Conservation (phyloP, 2,113 vertebrate species). For the Prinia subflava region DNA sequence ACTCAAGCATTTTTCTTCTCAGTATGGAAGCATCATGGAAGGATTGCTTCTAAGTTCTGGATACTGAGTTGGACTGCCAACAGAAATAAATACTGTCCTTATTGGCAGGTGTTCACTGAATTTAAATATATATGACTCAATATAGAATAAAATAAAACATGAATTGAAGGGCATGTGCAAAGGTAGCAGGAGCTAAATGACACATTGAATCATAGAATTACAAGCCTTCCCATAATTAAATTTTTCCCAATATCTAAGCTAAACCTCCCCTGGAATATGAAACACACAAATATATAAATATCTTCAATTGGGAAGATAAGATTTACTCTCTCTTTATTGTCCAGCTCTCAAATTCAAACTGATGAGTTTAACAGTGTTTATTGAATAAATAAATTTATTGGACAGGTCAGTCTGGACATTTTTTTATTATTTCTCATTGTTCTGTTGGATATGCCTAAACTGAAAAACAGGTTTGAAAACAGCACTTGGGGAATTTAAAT, state of each 20-base stretch:
- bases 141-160: neutral
- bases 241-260: neutral
- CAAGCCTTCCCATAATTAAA: neutral
- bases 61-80: neutral
- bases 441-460: neutral
- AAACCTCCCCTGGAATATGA: neutral
- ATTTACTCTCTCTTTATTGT: neutral
- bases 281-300: neutral
- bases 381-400: neutral
- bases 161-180: rapidly evolving
- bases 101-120: neutral
- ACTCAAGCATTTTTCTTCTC: neutral
- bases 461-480: neutral
- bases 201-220: neutral
- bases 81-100: neutral
- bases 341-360: neutral
- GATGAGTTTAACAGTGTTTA: neutral
- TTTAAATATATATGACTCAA: neutral
- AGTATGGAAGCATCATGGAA: neutral
- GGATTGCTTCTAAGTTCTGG: neutral
- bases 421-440: neutral
- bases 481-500: neutral
- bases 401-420: neutral
- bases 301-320: neutral
- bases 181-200: neutral